Evolutionary conservation across 2,113 vertebrate genomes (phyloP), one percentile per base, ranked within the genome.

Genomic region (Seriola aureovittata): DNA sequence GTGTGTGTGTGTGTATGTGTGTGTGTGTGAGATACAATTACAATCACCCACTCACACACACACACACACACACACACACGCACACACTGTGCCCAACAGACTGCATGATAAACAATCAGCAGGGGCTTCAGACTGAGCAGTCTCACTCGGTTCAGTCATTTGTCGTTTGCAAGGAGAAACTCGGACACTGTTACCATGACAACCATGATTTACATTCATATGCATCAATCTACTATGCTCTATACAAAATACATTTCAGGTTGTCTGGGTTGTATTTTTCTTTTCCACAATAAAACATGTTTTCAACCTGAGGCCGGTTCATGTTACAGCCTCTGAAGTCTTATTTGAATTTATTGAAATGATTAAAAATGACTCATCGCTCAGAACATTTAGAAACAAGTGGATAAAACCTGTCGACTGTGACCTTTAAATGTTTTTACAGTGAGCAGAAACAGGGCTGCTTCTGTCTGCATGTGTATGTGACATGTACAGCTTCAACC

Each of bases 151-250:
- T 10, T 65, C n/a, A 54, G 58, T 58, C 52, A 70, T 5, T 48
- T 0, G 1, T 42, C 1, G 1, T 70, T 36, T 32, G 21, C 34
- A 3, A n/a, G 32, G 19, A 11, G 54, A 1, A 7, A 14, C 67
- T 63, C 5, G 3, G 36, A 77, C 63, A 25, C 52, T 0, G 77
- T 87, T 76, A 29, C 81, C 85, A 38, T 66, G 78, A 9, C 62
- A 36, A 80, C 77, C 25, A 9, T n/a, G 16, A 59, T 4, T 52
- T 21, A 11, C 64, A 67, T 67, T 44, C 36, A 58, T 29, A 7
- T 21, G 29, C 46, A 5, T 5, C 50, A n/a, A 23, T 4, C 40
- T 8, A 12, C 38, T 12, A 7, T 16, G 0, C 42, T 12, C 57
- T 29, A 29, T 29, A 2, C 29, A 29, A 29, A 29, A 29, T 29